Conservation (phyloP, 2,113 vertebrate species). For the Sminthopsis crassicaudata region DNA sequence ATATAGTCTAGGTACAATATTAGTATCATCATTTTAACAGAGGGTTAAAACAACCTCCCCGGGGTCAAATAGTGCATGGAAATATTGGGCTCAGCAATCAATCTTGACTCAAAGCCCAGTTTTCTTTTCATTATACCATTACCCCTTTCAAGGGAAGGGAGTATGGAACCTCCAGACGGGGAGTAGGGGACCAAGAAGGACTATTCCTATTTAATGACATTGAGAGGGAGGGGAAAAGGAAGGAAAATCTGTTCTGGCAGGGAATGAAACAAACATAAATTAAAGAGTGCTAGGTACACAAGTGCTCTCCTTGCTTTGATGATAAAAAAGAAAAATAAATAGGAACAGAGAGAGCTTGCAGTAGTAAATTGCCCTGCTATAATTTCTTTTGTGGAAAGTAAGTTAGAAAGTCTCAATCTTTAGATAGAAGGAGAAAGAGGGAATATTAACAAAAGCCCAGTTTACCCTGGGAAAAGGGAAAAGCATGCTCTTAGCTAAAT, state of each 20-base stretch:
- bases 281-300: not conserved
- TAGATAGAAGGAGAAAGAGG: not conserved
- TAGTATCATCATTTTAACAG: not conserved
- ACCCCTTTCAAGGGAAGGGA: not conserved
- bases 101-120: not conserved
- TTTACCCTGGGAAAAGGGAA: not conserved
- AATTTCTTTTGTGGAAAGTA: not conserved
- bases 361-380: not conserved
- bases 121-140: not conserved
- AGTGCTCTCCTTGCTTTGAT: not conserved
- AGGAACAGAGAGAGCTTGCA: not conserved
- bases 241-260: not conserved
- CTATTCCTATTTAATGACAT: not conserved
- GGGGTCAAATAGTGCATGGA: not conserved
- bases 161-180: not conserved
- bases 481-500: not conserved
- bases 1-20: no score
- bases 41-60: not conserved
- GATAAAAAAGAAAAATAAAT: not conserved
- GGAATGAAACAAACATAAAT: not conserved
- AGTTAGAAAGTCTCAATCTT: not conserved
- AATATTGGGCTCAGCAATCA: not conserved
- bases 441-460: not conserved
- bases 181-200: not conserved
- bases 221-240: not conserved